These are phyloP conservation scores for Bombyx huttoni DNA, from an alignment of 2,888 invertebrate species.

Conservation along the genomic window DNA sequence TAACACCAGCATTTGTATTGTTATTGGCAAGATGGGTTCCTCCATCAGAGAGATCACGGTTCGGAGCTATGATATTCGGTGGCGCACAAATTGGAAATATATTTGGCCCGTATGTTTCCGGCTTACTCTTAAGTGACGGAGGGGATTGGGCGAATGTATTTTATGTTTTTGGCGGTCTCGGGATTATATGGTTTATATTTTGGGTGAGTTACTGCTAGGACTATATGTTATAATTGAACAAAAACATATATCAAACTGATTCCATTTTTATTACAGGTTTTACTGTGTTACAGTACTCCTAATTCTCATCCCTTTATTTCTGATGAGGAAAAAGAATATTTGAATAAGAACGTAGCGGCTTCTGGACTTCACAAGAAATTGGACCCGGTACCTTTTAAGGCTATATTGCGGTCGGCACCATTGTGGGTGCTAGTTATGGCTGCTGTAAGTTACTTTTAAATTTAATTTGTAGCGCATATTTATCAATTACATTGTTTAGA, in stretches of 20 bases:
- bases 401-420: slow-evolving; percentile 75
- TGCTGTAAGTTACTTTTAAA: slow-evolving; percentile 55
- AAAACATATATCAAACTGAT: no score
- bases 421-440: slow-evolving; percentile 80
- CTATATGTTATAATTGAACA: not conserved
- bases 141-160: slow-evolving; percentile 72
- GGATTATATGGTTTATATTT: slow-evolving; percentile 65
- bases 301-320: slow-evolving; percentile 67
- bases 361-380: slow-evolving; percentile 67
- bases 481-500: not conserved
- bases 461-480: no score
- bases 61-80: slow-evolving; percentile 74
- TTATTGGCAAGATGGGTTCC: slow-evolving; percentile 75
- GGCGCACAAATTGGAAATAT: slow-evolving; percentile 71
- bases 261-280: slow-evolving; percentile 17
- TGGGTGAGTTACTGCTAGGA: slow-evolving; percentile 35
- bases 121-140: slow-evolving; percentile 47
- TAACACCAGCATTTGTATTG: slow-evolving; percentile 74
- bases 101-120: slow-evolving; percentile 62
- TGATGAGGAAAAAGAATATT: slow-evolving; percentile 54
- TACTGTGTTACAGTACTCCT: slow-evolving; percentile 64
- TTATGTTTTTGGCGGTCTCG: slow-evolving; percentile 69
- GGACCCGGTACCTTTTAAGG: slow-evolving; percentile 78
- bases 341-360: slow-evolving; percentile 66
- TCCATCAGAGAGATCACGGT: slow-evolving; percentile 65